These are phyloP conservation scores for Tineola bisselliella DNA, from an alignment of 2,888 invertebrate genomes.

Conservation along the genomic window DNA sequence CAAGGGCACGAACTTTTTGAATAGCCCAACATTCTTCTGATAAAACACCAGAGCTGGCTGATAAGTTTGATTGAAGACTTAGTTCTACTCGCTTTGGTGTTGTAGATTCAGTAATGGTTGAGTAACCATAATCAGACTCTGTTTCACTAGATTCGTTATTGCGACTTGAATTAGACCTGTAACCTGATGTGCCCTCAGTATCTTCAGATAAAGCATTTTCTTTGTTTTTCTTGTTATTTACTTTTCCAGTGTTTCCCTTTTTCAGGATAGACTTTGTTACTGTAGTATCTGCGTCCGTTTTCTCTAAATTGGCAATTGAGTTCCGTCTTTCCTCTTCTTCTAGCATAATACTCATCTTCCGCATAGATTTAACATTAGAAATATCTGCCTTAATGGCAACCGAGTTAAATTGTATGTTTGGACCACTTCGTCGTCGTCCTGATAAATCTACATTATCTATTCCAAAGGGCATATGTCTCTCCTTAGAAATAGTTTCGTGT, in stretches of 20 bases:
- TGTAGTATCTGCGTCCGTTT: constrained; percentile 19
- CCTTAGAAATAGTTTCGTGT: constrained; percentile 21
- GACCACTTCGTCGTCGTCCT: constrained; percentile 10
- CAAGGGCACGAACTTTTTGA: constrained; percentile 45
- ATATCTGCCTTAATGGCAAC: not conserved
- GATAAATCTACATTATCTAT: constrained; percentile 5
- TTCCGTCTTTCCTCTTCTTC: constrained; percentile 20
- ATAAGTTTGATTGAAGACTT: constrained; percentile 39
- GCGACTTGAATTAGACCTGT: constrained; percentile 58
- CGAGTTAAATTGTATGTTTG: not conserved
- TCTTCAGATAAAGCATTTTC: constrained; percentile 40
- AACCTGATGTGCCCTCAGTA: constrained; percentile 62
- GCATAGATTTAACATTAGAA: not conserved
- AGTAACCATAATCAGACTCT: constrained; percentile 72
- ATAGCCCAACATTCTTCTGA: constrained; percentile 62
- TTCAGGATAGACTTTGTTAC: constrained; percentile 53
- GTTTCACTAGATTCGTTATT: constrained; percentile 55
- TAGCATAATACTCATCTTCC: constrained; percentile 20
- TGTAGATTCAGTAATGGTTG: constrained; percentile 68
- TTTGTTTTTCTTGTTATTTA: constrained; percentile 28
- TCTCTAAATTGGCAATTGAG: constrained; percentile 20
- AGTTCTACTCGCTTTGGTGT: constrained; percentile 67
- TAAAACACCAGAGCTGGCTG: constrained; percentile 52
- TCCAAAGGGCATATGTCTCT: constrained; percentile 24
- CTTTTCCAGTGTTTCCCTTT: constrained; percentile 25